phyloP scores from a whole-genome alignment of 2,797 vertebrate species.

The Chelonia mydas region DNA sequence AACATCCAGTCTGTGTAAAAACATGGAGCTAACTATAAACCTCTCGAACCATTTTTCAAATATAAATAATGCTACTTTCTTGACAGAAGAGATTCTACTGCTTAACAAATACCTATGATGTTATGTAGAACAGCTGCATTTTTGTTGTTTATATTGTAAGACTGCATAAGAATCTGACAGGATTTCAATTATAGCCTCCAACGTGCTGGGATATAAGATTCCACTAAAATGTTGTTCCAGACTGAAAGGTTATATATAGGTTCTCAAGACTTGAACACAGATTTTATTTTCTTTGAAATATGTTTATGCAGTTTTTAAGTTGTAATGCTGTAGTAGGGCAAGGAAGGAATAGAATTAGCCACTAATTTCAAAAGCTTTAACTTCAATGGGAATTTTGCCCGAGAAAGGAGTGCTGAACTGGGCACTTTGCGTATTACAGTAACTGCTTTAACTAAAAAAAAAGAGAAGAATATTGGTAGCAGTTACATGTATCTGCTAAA shows the following conservation, averaged over 20 bases:
- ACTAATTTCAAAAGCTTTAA: neutral
- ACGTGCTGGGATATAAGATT: neutral
- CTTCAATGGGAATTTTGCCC: neutral
- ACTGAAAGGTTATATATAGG: neutral
- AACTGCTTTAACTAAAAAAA: neutral
- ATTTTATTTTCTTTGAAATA: neutral
- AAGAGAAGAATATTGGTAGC: neutral
- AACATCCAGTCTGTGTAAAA: neutral
- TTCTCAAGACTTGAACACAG: neutral
- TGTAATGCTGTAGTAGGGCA: fast-evolving
- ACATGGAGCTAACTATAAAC: neutral
- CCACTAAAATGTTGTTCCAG: neutral
- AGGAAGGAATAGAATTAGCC: neutral
- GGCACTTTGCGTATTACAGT: neutral
- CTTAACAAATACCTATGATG: neutral
- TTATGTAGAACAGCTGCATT: neutral
- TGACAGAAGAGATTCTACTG: neutral
- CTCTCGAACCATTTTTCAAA: neutral
- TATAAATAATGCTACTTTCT: neutral
- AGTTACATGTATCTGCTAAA: neutral
- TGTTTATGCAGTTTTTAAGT: neutral
- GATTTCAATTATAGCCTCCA: neutral
- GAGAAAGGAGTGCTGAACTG: neutral
- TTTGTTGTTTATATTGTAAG: neutral
- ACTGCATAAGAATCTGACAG: neutral